Evolutionary conservation across 2,888 invertebrate species (phyloP).

Genomic region (Orthonevra nobilis): DNA sequence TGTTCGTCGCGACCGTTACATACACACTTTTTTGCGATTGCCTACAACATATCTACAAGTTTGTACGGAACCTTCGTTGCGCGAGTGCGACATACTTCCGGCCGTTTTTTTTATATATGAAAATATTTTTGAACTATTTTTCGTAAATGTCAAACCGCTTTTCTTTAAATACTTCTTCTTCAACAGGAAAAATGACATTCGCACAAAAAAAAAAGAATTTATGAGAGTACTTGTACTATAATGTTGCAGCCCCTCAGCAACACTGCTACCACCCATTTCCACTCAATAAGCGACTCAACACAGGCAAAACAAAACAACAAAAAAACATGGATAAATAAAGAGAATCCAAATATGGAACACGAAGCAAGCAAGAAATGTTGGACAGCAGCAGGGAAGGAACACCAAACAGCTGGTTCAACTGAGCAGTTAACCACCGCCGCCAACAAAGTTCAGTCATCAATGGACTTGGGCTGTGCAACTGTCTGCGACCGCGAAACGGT

Average conservation of each 20-base stretch:
- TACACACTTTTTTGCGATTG: no score
- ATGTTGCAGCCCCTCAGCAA: conserved; percentile 32
- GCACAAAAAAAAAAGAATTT: no score
- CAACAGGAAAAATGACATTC: no score
- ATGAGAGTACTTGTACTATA: no score
- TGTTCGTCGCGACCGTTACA: no score
- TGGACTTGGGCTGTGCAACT: conserved; percentile 54
- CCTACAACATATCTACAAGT: no score
- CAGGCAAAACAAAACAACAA: conserved; percentile 7
- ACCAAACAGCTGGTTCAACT: conserved; percentile 44
- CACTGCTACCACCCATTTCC: conserved; percentile 19
- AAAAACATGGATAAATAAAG: conserved; percentile 22
- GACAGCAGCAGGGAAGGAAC: conserved; percentile 6
- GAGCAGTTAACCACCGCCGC: conserved; percentile 31
- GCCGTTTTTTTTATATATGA: no score
- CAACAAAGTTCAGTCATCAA: conserved; percentile 53
- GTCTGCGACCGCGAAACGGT: conserved; percentile 29
- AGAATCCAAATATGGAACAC: conserved; percentile 25
- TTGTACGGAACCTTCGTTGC: no score
- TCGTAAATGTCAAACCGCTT: no score
- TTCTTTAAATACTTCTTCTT: no score
- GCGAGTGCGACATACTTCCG: no score
- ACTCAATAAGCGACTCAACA: conserved; percentile 45
- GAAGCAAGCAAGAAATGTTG: conserved; percentile 23
- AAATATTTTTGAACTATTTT: no score